Evolutionary conservation across 2,113 vertebrate species (phyloP).

Genomic region (Elephas maximus): DNA sequence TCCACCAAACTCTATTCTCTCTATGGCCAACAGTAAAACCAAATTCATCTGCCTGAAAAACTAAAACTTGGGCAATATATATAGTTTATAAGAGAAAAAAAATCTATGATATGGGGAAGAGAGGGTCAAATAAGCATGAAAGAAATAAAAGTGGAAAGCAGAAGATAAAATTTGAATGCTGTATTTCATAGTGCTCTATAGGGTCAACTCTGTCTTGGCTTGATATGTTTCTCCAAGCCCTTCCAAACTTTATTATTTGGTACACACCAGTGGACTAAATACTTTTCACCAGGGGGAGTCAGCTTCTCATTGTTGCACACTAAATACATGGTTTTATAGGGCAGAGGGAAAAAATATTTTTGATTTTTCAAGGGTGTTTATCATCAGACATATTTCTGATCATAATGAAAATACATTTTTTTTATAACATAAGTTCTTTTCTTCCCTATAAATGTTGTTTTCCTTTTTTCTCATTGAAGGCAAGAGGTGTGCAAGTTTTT

Average conservation of each 20-base stretch:
- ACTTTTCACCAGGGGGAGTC: not conserved
- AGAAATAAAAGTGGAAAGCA: not conserved
- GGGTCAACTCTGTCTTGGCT: not conserved
- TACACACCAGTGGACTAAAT: not conserved
- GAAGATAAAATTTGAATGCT: not conserved
- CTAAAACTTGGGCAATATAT: not conserved
- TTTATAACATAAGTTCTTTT: not conserved
- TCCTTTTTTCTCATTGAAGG: not conserved
- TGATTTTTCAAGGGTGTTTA: not conserved
- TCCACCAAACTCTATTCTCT: not conserved
- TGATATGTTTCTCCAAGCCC: not conserved
- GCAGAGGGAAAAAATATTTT: not conserved
- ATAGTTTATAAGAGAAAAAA: not conserved
- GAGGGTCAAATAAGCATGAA: not conserved
- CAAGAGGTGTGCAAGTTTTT: not conserved
- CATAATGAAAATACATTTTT: not conserved
- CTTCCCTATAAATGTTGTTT: not conserved
- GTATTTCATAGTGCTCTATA: not conserved
- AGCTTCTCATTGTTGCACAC: not conserved
- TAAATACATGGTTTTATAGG: not conserved
- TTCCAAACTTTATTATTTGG: not conserved
- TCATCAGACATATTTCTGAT: constrained; percentile 1
- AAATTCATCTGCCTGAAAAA: not conserved
- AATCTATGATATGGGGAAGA: not conserved
- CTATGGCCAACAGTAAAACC: not conserved